Percentiles rank a stretch among this genome's conserved stretches.
Conservation (phyloP, 2,113 vertebrate species). For the Hemicordylus capensis region DNA sequence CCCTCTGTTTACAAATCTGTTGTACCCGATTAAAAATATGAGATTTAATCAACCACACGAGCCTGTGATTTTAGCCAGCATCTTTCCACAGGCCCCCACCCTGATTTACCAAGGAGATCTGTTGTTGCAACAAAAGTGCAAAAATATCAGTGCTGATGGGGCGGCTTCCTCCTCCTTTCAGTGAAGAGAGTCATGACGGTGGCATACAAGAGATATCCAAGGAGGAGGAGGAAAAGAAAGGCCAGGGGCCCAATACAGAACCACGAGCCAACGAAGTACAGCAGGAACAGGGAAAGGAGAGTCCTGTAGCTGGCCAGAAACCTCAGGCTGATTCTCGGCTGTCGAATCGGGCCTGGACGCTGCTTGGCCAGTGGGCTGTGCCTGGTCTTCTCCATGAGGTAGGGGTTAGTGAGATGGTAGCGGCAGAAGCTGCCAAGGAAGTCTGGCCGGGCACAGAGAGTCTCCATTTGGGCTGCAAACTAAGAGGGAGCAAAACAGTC, state of each 20-base stretch:
- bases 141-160: slow-evolving; percentile 73
- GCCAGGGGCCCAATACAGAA: slow-evolving; percentile 78
- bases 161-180: slow-evolving; percentile 81
- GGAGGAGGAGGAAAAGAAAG: slow-evolving; percentile 78
- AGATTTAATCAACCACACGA: background rate
- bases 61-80: background rate
- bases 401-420: slow-evolving; percentile 77
- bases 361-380: slow-evolving; percentile 69
- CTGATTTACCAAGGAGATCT: slow-evolving; percentile 21
- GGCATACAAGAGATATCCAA: slow-evolving; percentile 79
- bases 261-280: slow-evolving; percentile 79
- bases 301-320: slow-evolving; percentile 90
- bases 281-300: slow-evolving; percentile 76
- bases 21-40: slow-evolving; percentile 49
- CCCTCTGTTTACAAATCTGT: slow-evolving; percentile 35
- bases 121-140: slow-evolving; percentile 2
- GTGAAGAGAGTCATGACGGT: slow-evolving; percentile 76
- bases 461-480: slow-evolving; percentile 84
- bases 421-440: slow-evolving; percentile 86
- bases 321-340: slow-evolving; percentile 86
- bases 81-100: background rate
- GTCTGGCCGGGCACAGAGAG: slow-evolving; percentile 84
- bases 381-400: slow-evolving; percentile 2
- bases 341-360: background rate
- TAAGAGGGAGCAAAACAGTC: slow-evolving; percentile 56